Percentiles rank a stretch among this genome's conserved stretches.
phyloP scores from a whole-genome alignment of 2,113 vertebrate species.

The Ictalurus punctatus region DNA sequence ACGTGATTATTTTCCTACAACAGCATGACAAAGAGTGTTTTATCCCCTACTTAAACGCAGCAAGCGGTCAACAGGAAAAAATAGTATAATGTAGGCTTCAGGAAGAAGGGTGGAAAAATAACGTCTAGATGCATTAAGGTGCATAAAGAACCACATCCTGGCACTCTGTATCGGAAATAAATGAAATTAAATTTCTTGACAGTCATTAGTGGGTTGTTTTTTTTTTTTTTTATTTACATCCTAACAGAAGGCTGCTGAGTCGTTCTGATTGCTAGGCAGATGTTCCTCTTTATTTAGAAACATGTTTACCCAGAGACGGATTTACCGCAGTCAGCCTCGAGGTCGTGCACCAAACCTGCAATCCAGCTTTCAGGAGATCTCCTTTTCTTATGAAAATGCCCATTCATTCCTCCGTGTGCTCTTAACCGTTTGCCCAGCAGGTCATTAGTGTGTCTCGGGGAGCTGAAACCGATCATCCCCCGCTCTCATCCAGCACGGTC shows the following conservation, averaged over 20 bases:
- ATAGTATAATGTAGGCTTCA: not conserved
- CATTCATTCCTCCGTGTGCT: slow-evolving; percentile 24
- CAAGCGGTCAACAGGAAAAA: too few relatives aligned
- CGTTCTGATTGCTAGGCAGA: slow-evolving; percentile 62
- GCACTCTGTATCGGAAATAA: not conserved
- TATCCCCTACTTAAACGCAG: not conserved
- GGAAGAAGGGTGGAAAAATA: not conserved
- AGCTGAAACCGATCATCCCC: not conserved
- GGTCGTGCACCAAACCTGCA: slow-evolving; percentile 36
- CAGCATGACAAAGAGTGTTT: not conserved
- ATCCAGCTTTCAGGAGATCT: slow-evolving; percentile 14
- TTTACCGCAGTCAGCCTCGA: slow-evolving; percentile 54
- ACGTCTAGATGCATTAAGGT: not conserved
- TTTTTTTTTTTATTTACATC: slow-evolving; percentile 47
- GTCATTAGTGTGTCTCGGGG: not conserved
- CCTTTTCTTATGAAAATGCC: slow-evolving; percentile 39
- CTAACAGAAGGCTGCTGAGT: slow-evolving; percentile 68
- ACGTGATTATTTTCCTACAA: not conserved
- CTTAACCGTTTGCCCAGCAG: slow-evolving; percentile 9
- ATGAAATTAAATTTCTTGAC: not conserved
- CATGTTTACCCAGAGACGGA: slow-evolving; percentile 63
- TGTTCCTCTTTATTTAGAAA: slow-evolving; percentile 66
- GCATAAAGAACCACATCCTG: slow-evolving; percentile 5
- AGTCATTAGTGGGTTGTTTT: slow-evolving; percentile 71
- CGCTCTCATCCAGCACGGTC: not conserved